Conservation (phyloP, 2,113 vertebrate species). For the Gnathonemus echidnorhynchus region DNA sequence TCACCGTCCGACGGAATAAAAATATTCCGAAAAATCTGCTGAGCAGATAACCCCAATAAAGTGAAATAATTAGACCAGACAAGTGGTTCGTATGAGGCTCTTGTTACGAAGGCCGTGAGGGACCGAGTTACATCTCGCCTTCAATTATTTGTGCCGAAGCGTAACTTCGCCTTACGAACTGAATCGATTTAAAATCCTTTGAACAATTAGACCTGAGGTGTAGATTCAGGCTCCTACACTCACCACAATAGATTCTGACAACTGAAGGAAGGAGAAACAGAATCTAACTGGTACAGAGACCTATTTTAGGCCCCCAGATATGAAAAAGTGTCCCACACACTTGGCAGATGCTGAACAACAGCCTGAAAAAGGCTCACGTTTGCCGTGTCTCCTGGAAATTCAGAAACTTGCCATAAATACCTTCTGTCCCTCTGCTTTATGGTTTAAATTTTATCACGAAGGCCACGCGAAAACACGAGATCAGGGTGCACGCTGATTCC, state of each 20-base stretch:
- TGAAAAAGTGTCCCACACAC: not conserved
- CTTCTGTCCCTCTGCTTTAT: not conserved
- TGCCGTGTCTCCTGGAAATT: not conserved
- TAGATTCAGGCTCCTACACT: not conserved
- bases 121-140: not conserved
- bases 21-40: not conserved
- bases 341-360: slow-evolving; percentile 3
- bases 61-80: not conserved
- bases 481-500: not conserved
- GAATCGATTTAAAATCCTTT: slow-evolving; percentile 5
- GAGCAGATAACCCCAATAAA: not conserved
- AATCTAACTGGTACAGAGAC: not conserved
- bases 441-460: not conserved
- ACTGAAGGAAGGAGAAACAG: not conserved
- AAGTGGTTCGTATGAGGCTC: not conserved
- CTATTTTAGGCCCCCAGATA: not conserved
- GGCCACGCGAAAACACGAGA: not conserved
- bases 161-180: not conserved
- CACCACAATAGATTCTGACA: not conserved
- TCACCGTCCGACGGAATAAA: not conserved
- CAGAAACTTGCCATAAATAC: slow-evolving; percentile 1
- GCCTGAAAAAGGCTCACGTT: not conserved
- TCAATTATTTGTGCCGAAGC: not conserved
- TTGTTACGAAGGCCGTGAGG: not conserved
- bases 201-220: not conserved